Percentiles rank a stretch among this genome's conserved stretches.
Evolutionary conservation across 2,113 vertebrate genomes (phyloP).

Genomic region (Rhabdomys dilectus): DNA sequence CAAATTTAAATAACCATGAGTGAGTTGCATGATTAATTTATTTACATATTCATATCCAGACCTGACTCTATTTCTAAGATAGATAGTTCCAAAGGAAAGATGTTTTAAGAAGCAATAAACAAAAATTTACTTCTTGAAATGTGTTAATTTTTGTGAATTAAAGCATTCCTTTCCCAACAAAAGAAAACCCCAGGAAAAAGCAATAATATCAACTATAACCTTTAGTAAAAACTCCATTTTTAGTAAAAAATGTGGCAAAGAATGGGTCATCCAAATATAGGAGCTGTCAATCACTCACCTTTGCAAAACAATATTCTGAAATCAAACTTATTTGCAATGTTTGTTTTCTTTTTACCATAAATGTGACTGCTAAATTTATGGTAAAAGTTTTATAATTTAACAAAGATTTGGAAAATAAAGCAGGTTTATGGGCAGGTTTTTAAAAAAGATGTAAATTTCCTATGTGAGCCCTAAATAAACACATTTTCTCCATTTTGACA

Average conservation of each 20-base stretch:
- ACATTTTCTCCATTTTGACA: not conserved
- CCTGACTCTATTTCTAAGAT: not conserved
- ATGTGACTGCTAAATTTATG: conserved; percentile 44
- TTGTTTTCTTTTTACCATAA: conserved; percentile 47
- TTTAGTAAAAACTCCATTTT: not conserved
- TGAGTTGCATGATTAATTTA: not conserved
- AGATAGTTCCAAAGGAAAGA: conserved; percentile 27
- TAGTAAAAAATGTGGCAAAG: not conserved
- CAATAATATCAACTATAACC: not conserved
- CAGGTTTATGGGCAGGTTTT: not conserved
- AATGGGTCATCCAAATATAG: not conserved
- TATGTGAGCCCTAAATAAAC: not conserved
- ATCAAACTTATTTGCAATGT: conserved; percentile 16
- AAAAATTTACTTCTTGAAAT: conserved; percentile 46
- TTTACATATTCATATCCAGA: not conserved
- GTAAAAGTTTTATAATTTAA: conserved; percentile 51
- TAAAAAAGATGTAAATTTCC: conserved; percentile 13
- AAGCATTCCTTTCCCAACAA: not conserved
- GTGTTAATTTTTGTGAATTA: conserved; percentile 9
- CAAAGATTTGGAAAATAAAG: conserved; percentile 36
- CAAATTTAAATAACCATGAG: conserved; percentile 17
- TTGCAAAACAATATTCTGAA: conserved; percentile 51
- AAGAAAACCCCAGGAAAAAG: not conserved
- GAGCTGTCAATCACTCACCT: conserved; percentile 51
- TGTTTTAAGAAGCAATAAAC: conserved; percentile 13